A percentile compares a stretch with the other conserved stretches of the same genome.
Evolutionary conservation across 2,113 vertebrate species (phyloP).

Genomic region (Onychostoma macrolepis): DNA sequence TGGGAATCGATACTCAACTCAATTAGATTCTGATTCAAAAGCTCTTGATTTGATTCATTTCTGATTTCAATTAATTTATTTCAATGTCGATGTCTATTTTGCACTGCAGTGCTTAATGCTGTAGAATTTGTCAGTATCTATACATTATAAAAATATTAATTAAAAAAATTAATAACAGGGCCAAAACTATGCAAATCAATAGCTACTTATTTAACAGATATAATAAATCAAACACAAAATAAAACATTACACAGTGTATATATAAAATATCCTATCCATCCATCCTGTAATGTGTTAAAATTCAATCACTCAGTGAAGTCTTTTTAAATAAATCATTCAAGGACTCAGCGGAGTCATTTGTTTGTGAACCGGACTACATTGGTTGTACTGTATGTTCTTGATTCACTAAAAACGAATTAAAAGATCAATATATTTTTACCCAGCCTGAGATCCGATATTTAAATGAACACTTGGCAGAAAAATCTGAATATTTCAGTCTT

Average conservation of each 20-base stretch:
- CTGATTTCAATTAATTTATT: neutral
- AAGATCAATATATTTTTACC: neutral
- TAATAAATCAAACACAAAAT: neutral
- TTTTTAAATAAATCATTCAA: neutral
- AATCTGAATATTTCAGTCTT: neutral
- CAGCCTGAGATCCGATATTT: neutral
- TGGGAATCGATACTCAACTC: neutral
- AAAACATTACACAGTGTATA: neutral
- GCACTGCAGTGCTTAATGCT: neutral
- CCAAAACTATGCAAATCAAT: too few relatives aligned
- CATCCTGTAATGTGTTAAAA: neutral
- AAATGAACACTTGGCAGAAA: neutral
- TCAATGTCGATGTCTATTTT: neutral
- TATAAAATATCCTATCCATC: neutral
- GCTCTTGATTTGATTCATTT: neutral
- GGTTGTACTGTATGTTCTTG: neutral
- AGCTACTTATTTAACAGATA: neutral
- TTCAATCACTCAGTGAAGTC: neutral
- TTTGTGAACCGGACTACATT: neutral
- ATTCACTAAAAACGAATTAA: neutral
- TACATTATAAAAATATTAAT: neutral
- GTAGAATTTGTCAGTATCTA: neutral
- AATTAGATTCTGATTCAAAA: neutral
- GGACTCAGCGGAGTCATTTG: neutral
- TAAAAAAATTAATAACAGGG: neutral